phyloP scores from a whole-genome alignment of 2,888 invertebrate genomes.

The Stenchaetothrips biformis region DNA sequence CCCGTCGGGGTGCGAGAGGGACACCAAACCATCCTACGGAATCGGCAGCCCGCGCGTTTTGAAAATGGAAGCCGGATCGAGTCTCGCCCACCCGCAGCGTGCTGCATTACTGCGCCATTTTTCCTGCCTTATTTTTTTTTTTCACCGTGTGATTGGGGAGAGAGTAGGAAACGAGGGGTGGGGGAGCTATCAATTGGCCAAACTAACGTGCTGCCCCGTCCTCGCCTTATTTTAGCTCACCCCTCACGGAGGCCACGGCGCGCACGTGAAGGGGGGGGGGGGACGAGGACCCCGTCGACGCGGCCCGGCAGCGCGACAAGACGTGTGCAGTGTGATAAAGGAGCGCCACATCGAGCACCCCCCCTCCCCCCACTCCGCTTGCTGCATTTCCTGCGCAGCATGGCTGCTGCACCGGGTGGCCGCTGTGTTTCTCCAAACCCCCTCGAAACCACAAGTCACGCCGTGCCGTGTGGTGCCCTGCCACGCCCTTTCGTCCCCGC shows the following conservation, averaged over 20 bases:
- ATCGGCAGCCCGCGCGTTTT: too few relatives aligned
- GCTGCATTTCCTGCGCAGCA: too few relatives aligned
- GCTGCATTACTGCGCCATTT: too few relatives aligned
- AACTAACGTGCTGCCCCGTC: background rate
- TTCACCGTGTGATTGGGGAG: background rate
- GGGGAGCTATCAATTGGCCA: background rate
- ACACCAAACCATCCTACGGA: too few relatives aligned
- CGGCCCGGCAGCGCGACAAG: background rate
- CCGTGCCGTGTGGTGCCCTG: background rate
- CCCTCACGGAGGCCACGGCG: background rate
- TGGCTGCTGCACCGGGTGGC: background rate
- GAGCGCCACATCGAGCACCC: too few relatives aligned
- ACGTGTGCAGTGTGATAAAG: too few relatives aligned
- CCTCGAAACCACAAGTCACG: background rate
- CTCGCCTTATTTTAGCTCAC: background rate
- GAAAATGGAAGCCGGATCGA: too few relatives aligned
- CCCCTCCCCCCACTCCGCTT: too few relatives aligned
- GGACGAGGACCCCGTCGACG: background rate
- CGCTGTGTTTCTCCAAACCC: background rate
- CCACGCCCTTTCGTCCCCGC: background rate
- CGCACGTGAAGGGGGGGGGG: background rate
- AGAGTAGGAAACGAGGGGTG: background rate
- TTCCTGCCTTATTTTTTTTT: background rate
- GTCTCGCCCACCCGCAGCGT: too few relatives aligned
- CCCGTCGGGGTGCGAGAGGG: too few relatives aligned